Percentiles rank a stretch among this genome's conserved stretches.
phyloP scores from a whole-genome alignment of 2,797 vertebrate genomes.

The Phyllotis vaccarum region DNA sequence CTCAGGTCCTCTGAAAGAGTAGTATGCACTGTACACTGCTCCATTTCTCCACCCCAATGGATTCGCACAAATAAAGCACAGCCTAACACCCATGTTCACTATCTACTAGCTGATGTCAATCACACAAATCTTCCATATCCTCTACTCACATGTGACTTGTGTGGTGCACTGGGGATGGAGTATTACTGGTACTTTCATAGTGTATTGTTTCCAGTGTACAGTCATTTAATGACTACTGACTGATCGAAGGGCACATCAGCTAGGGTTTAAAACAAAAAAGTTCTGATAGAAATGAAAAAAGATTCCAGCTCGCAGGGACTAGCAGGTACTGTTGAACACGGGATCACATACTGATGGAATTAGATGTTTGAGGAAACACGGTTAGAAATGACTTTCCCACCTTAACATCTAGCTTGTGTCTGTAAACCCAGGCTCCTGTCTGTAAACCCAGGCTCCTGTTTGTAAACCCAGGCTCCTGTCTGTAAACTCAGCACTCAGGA shows the following conservation, averaged over 20 bases:
- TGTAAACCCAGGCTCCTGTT: too few relatives aligned
- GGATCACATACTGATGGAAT: not conserved
- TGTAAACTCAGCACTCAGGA: not conserved
- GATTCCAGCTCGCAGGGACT: not conserved
- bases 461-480: not conserved
- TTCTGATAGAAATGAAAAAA: conserved; percentile 32
- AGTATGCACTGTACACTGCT: not conserved
- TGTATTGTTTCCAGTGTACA: conserved; percentile 13
- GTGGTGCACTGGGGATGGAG: not conserved
- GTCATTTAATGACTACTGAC: conserved; percentile 26
- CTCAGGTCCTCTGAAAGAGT: not conserved
- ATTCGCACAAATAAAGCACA: conserved; percentile 42
- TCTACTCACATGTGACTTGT: not conserved
- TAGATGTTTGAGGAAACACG: not conserved
- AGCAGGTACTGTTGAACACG: conserved; percentile 12
- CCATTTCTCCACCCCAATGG: not conserved
- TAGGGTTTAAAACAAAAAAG: conserved; percentile 50
- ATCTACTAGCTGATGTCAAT: not conserved
- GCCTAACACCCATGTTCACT: not conserved
- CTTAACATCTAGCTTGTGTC: too few relatives aligned
- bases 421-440: not conserved
- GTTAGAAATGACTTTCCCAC: conserved; percentile 4
- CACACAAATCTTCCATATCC: not conserved
- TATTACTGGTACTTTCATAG: not conserved
- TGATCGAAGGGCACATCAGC: conserved; percentile 2